These are phyloP conservation scores for Fringilla coelebs DNA, from an alignment of 2,797 vertebrate genomes.

Conservation along the genomic window DNA sequence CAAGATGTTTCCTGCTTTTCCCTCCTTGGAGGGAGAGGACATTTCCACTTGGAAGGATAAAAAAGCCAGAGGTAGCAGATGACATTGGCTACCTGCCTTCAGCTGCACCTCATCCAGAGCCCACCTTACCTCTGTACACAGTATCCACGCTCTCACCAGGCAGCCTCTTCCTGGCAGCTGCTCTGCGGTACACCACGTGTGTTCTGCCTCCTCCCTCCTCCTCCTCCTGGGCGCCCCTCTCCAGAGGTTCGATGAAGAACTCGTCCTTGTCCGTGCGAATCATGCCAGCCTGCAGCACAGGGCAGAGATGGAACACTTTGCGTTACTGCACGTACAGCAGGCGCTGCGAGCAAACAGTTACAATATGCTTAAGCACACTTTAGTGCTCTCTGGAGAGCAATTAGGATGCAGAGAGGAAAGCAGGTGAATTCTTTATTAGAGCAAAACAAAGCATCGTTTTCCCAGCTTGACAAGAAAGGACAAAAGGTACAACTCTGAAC, in stretches of 20 bases:
- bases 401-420: slow-evolving; percentile 47
- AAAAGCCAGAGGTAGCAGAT: not conserved
- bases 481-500: slow-evolving; percentile 15
- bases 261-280: slow-evolving; percentile 94
- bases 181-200: slow-evolving; percentile 93
- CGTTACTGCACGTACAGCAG: slow-evolving; percentile 30
- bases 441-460: slow-evolving; percentile 16
- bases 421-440: slow-evolving; percentile 60
- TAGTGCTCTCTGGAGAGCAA: slow-evolving; percentile 57
- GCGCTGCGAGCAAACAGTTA: slow-evolving; percentile 32
- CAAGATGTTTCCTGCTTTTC: not conserved
- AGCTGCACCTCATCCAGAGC: not conserved
- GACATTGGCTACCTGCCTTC: not conserved
- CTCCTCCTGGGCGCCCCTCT: slow-evolving; percentile 79
- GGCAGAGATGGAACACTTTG: slow-evolving; percentile 52
- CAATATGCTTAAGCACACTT: slow-evolving; percentile 72
- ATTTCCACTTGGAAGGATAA: not conserved
- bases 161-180: slow-evolving; percentile 78
- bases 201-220: slow-evolving; percentile 85
- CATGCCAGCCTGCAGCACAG: slow-evolving; percentile 89
- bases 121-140: slow-evolving; percentile 85
- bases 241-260: slow-evolving; percentile 95
- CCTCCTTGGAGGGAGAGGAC: not conserved
- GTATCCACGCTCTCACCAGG: slow-evolving; percentile 61
- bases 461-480: slow-evolving; percentile 62